Conservation (phyloP, 1,140 invertebrate species). For the Drosophila triauraria region DNA sequence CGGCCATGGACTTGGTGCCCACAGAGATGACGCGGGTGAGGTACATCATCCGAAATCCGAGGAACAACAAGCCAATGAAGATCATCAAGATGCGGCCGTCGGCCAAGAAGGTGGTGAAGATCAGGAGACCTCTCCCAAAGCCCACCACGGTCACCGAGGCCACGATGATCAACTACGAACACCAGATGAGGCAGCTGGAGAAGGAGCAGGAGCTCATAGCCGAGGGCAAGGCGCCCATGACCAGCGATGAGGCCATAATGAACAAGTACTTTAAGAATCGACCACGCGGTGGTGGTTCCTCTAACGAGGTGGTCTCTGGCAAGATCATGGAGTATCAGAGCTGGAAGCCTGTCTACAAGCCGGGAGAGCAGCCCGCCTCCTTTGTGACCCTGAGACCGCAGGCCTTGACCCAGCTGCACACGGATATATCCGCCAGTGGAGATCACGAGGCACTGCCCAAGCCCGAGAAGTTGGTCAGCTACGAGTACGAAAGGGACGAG, state of each 20-base stretch:
- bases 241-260: slow-evolving; percentile 64
- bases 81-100: slow-evolving; percentile 73
- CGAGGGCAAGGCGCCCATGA: slow-evolving; percentile 66
- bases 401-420: slow-evolving; percentile 64
- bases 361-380: slow-evolving; percentile 48
- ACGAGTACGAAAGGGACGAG: slow-evolving; percentile 48
- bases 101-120: slow-evolving; percentile 71
- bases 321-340: slow-evolving; percentile 73
- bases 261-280: slow-evolving; percentile 71
- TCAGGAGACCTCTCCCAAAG: slow-evolving; percentile 54
- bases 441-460: slow-evolving; percentile 66
- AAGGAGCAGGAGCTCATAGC: slow-evolving; percentile 79
- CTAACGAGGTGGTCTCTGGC: slow-evolving; percentile 68
- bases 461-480: slow-evolving; percentile 69
- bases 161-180: slow-evolving; percentile 48
- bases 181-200: slow-evolving; percentile 67
- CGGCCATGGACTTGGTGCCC: slow-evolving; percentile 65
- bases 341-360: slow-evolving; percentile 73
- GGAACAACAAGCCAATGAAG: slow-evolving; percentile 75
- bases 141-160: slow-evolving; percentile 54
- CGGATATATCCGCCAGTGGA: slow-evolving; percentile 55
- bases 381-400: slow-evolving; percentile 64
- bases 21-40: slow-evolving; percentile 77
- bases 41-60: slow-evolving; percentile 77
- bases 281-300: slow-evolving; percentile 3